A percentile compares a stretch with the other conserved stretches of the same genome.
Evolutionary conservation across 2,113 vertebrate genomes (phyloP).

Genomic region (Suncus etruscus): DNA sequence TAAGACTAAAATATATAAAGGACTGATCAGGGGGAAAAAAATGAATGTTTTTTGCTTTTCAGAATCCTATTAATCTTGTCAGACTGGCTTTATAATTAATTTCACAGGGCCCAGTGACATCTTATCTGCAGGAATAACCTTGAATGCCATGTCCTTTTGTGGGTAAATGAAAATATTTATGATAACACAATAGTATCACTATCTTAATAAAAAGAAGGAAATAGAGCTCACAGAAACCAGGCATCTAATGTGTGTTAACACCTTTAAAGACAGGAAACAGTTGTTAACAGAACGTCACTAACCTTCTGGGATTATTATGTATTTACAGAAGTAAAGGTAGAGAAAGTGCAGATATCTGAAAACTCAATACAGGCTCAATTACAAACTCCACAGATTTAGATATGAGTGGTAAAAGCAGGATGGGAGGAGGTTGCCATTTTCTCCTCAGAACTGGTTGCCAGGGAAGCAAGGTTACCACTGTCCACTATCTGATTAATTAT

Average conservation of each 20-base stretch:
- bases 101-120: background rate
- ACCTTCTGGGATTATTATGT: background rate
- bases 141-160: conserved; percentile 53
- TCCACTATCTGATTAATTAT: background rate
- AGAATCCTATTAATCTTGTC: conserved; percentile 42
- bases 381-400: background rate
- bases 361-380: background rate
- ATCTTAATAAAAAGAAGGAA: conserved; percentile 7
- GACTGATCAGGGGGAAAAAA: background rate
- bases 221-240: background rate
- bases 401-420: background rate
- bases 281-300: conserved; percentile 39
- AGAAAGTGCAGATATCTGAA: background rate
- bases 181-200: conserved; percentile 8
- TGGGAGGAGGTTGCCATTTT: background rate
- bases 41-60: conserved; percentile 46
- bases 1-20: background rate
- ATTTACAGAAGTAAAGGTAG: background rate
- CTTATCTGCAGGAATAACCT: conserved; percentile 17
- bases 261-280: conserved; percentile 10
- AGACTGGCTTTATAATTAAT: conserved; percentile 50
- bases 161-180: conserved; percentile 60
- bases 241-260: background rate
- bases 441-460: background rate
- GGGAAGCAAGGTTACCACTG: background rate